Conservation (phyloP, 2,113 vertebrate genomes). For the Macrotis lagotis region DNA sequence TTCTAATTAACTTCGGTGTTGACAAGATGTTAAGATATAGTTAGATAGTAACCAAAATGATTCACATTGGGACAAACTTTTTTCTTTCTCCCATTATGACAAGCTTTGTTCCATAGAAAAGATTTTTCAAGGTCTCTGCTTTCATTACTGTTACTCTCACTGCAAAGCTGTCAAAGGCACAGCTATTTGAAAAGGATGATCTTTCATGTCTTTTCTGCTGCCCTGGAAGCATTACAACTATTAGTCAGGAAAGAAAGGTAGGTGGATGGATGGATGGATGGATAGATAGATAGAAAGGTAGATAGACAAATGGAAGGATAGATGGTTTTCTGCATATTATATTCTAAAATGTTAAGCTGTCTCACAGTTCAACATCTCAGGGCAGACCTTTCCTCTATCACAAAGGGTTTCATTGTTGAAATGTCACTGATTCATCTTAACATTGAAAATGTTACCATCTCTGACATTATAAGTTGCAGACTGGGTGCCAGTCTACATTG, state of each 20-base stretch:
- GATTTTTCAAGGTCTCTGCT: no score
- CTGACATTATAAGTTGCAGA: neutral
- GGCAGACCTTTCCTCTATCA: neutral
- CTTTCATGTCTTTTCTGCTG: neutral
- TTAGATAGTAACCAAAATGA: neutral
- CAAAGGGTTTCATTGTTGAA: neutral
- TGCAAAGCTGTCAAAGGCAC: no score
- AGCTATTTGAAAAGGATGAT: no score
- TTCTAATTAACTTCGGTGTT: no score
- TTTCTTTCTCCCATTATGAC: neutral
- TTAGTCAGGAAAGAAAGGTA: neutral
- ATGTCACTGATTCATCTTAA: neutral
- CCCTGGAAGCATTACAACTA: neutral
- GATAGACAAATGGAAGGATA: neutral
- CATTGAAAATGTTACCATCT: neutral
- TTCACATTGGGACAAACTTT: neutral
- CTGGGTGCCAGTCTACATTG: neutral
- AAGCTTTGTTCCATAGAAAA: neutral
- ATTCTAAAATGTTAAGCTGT: neutral
- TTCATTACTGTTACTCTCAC: neutral
- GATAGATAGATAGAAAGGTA: no score
- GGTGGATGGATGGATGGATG: no score
- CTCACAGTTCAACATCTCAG: neutral
- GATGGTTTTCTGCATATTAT: neutral
- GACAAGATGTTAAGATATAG: no score